Conservation (phyloP, 1,140 invertebrate genomes). For the Elymnias hypermnestra region DNA sequence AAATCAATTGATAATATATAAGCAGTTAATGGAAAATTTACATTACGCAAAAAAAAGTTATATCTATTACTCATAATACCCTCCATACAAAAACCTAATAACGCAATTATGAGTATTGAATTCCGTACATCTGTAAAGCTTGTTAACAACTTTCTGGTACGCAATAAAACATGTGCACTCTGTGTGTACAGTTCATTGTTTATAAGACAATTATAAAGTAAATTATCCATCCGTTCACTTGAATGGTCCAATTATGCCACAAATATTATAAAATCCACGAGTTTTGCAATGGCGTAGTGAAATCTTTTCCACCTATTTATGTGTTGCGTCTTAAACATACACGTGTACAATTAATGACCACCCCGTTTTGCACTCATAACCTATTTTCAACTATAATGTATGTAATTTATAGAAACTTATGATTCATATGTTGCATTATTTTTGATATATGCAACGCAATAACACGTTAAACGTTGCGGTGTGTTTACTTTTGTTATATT, state of each 20-base stretch:
- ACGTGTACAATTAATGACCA: slow-evolving; percentile 11
- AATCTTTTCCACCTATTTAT: slow-evolving; percentile 15
- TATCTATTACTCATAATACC: no score
- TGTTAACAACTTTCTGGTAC: slow-evolving; percentile 5
- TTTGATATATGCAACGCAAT: slow-evolving; percentile 12
- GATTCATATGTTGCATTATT: slow-evolving; percentile 13
- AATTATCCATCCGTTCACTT: slow-evolving; percentile 14
- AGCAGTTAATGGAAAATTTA: no score
- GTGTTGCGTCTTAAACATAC: slow-evolving; percentile 7
- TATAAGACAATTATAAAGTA: slow-evolving; percentile 17
- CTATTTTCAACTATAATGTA: slow-evolving; percentile 19
- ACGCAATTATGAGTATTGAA: neutral
- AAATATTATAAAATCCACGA: slow-evolving; percentile 27
- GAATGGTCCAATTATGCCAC: slow-evolving; percentile 25
- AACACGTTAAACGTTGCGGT: no score
- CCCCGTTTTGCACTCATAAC: slow-evolving; percentile 15
- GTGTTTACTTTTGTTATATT: no score
- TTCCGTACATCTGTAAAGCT: slow-evolving; percentile 1
- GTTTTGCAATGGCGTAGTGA: slow-evolving; percentile 20
- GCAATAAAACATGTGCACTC: slow-evolving; percentile 3
- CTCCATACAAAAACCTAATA: no score
- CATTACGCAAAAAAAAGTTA: neutral
- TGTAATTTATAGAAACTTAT: slow-evolving; percentile 11
- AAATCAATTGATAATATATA: no score
- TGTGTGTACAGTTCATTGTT: slow-evolving; percentile 5